Percentiles rank a stretch among this genome's conserved stretches.
Conservation (phyloP, 2,888 invertebrate genomes). For the Cylindroiulus punctatus region DNA sequence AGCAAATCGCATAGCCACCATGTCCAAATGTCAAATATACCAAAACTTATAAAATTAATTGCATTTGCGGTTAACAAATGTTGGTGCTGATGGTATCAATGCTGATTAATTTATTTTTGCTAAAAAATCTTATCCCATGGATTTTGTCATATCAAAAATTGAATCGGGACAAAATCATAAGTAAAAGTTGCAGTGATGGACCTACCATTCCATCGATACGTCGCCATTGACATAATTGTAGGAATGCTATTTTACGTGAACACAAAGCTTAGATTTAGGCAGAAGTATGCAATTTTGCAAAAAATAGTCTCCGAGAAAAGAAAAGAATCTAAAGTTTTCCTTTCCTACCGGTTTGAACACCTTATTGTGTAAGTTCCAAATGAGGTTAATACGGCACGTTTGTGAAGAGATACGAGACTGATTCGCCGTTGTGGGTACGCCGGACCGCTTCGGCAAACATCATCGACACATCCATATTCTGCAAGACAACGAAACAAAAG, state of each 20-base stretch:
- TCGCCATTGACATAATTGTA: too few relatives aligned
- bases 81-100: too few relatives aligned
- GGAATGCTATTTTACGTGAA: not conserved
- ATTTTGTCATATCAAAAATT: too few relatives aligned
- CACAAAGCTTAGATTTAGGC: not conserved
- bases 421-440: slow-evolving; percentile 98
- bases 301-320: not conserved
- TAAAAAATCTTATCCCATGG: too few relatives aligned
- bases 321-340: not conserved
- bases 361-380: not conserved
- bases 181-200: too few relatives aligned
- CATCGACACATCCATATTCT: slow-evolving; percentile 99
- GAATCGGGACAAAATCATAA: too few relatives aligned
- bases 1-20: too few relatives aligned
- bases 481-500: slow-evolving; percentile 67
- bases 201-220: too few relatives aligned
- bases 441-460: slow-evolving; percentile 99
- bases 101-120: too few relatives aligned
- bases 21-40: too few relatives aligned
- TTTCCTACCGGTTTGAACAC: not conserved
- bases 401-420: slow-evolving; percentile 97
- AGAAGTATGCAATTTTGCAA: not conserved
- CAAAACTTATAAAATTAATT: too few relatives aligned
- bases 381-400: slow-evolving; percentile 81
- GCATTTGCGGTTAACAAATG: too few relatives aligned